These are phyloP conservation scores for Nestor notabilis DNA, from an alignment of 2,113 vertebrate species.

Conservation along the genomic window DNA sequence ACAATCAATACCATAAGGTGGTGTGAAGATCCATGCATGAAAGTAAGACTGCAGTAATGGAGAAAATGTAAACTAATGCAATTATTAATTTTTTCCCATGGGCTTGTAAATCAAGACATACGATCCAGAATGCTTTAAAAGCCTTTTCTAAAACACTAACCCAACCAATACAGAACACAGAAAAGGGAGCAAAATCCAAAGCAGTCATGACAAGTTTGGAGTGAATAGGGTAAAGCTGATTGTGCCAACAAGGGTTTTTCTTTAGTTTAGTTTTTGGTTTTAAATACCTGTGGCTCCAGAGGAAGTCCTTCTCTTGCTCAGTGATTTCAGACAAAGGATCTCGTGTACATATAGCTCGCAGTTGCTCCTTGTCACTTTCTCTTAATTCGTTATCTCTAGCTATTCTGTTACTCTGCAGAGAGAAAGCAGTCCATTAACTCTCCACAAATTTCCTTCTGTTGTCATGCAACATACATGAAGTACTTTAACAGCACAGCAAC, in stretches of 20 bases:
- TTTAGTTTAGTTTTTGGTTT: background rate
- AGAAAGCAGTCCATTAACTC: background rate
- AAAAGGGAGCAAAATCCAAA: background rate
- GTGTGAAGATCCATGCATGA: background rate
- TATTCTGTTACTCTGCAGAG: conserved; percentile 88
- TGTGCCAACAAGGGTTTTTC: background rate
- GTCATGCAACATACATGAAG: background rate
- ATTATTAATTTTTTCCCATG: background rate
- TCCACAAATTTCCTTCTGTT: background rate
- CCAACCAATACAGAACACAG: background rate
- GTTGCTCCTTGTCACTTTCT: conserved; percentile 91
- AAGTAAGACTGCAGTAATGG: background rate
- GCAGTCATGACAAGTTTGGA: background rate
- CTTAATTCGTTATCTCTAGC: conserved; percentile 93
- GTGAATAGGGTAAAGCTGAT: background rate
- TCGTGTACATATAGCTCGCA: conserved; percentile 90
- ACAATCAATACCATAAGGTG: background rate
- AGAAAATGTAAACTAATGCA: background rate
- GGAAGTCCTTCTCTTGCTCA: conserved; percentile 98
- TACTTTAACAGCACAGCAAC: background rate
- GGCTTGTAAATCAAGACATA: background rate
- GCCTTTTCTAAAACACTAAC: background rate
- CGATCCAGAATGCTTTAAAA: background rate
- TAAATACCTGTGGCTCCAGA: conserved; percentile 93
- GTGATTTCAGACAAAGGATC: conserved; percentile 98